These are phyloP conservation scores for Cryptotis parvus DNA, from an alignment of 2,113 vertebrate species.

Conservation along the genomic window DNA sequence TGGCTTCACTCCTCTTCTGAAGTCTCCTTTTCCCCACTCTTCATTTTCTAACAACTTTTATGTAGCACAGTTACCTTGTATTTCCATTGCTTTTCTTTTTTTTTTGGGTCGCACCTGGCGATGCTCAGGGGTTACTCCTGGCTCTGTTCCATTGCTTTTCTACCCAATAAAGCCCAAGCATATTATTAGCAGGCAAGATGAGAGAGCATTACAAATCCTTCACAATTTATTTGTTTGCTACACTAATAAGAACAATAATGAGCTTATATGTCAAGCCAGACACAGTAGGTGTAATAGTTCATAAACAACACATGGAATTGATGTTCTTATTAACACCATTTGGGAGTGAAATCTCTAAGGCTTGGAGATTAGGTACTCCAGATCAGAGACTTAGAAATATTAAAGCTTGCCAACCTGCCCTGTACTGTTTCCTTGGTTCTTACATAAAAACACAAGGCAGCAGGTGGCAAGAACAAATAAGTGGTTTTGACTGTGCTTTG, in stretches of 20 bases:
- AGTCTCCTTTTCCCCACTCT: not conserved
- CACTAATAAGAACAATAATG: not conserved
- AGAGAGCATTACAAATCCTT: not conserved
- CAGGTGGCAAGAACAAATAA: not conserved
- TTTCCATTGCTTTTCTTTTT: not conserved
- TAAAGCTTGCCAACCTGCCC: not conserved
- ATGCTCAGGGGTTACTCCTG: too few relatives aligned
- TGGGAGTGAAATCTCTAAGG: constrained; percentile 20
- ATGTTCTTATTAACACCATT: not conserved
- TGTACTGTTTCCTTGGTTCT: not conserved
- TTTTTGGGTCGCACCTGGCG: too few relatives aligned
- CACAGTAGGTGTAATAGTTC: not conserved
- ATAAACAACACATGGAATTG: not conserved
- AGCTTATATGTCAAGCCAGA: not conserved
- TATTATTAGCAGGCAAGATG: not conserved
- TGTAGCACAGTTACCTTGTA: not conserved
- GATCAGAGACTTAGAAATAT: not conserved
- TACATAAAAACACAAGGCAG: not conserved
- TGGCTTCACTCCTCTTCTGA: not conserved
- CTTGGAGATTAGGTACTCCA: not conserved
- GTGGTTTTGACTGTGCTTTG: not conserved
- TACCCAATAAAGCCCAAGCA: not conserved
- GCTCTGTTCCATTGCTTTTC: not conserved
- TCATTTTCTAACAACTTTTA: not conserved
- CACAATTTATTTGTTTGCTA: not conserved